Evolutionary conservation across 2,888 invertebrate species (phyloP).

Genomic region (Drosophila picticornis): DNA sequence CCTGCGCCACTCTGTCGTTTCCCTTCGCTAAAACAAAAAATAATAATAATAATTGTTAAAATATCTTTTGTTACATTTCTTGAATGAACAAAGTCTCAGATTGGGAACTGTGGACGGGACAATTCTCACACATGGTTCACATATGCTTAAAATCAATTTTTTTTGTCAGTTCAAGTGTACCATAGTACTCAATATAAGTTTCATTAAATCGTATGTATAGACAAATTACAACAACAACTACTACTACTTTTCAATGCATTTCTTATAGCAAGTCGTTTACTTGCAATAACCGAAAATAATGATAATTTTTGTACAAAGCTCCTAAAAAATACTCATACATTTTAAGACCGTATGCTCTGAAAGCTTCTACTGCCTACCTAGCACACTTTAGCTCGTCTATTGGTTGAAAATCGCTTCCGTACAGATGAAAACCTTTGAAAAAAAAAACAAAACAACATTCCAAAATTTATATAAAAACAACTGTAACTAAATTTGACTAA

Average conservation of each 20-base stretch:
- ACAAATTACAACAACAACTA: slow-evolving; percentile 62
- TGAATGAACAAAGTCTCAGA: slow-evolving; percentile 86
- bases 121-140: slow-evolving; percentile 89
- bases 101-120: slow-evolving; percentile 92
- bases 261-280: slow-evolving; percentile 53
- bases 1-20: slow-evolving; percentile 67
- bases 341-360: slow-evolving; percentile 65
- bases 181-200: slow-evolving; percentile 55
- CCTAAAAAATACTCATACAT: slow-evolving; percentile 50
- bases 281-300: slow-evolving; percentile 50
- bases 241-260: slow-evolving; percentile 77
- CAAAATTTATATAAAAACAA: slow-evolving; percentile 43
- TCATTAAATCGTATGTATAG: slow-evolving; percentile 64
- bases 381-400: slow-evolving; percentile 74
- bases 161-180: slow-evolving; percentile 50
- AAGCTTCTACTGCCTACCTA: slow-evolving; percentile 64
- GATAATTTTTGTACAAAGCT: slow-evolving; percentile 64
- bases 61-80: slow-evolving; percentile 59
- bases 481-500: slow-evolving; percentile 83
- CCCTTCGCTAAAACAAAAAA: slow-evolving; percentile 62
- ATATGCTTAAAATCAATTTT: slow-evolving; percentile 79
- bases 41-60: slow-evolving; percentile 21
- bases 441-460: slow-evolving; percentile 32
- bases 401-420: slow-evolving; percentile 69
- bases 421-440: slow-evolving; percentile 35